Evolutionary conservation across 2,113 vertebrate genomes (phyloP), one percentile per base, ranked within the genome.

Genomic region (Macroglossus sobrinus): DNA sequence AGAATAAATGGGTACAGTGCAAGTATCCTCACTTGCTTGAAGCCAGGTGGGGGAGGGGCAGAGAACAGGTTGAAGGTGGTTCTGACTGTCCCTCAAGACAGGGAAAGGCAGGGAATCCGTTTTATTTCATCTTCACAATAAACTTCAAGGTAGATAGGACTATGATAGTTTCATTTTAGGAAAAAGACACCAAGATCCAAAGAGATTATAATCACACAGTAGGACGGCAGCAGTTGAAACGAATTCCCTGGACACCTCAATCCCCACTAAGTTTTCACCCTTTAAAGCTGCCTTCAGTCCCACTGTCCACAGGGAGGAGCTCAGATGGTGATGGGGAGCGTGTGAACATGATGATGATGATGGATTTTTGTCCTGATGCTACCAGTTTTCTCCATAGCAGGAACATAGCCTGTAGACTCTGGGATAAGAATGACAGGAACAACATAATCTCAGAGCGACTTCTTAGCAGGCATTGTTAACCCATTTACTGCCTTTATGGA

Each of bases 331-430:
- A 8, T 9, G 12, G 30, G 30, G 59, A 64, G 28, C n/a, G 38
- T 5, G 6, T 21, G 47, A 13, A 40, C 18, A 0, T 18, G 38
- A 55, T 61, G 33, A n/a, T 3, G 0, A n/a, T 30, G n/a, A 11
- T 47, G 13, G 4, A 0, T 38, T 72, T 72, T 40, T 40, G 12
- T 84, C 11, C 38, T 57, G 61, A 7, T 53, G 40, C 30, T 87
- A 57, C 40, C 55, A 66, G n/a, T 55, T 28, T 84, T 81, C 24
- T 84, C 28, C 43, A 40, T 7, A 18, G 30, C 19, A 55, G 47
- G 30, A 14, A 68, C 90, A 33, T 13, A 87, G 45, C 12, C 19
- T 28, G 4, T 3, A 5, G 38, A 59, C 18, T 26, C 13, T 5
- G 47, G 28, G 14, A 5, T 15, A 13, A 12, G 24, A 50, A 68